Base-by-base conservation (phyloP, 2,113 vertebrate species). In the Calypte anna region DNA sequence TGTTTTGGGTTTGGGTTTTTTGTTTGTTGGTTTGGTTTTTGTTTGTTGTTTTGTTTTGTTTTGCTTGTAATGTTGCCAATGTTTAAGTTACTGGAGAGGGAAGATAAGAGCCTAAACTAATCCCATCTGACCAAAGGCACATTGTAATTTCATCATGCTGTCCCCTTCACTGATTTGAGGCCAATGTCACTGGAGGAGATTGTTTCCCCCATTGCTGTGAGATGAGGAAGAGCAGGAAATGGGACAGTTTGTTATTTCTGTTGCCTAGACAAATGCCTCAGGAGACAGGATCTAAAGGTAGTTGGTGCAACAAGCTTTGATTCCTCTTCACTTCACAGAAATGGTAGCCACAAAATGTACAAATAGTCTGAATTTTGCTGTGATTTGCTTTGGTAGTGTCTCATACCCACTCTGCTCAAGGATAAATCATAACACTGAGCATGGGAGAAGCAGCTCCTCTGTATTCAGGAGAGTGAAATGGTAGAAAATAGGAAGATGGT, bases 401-500 rank as follows among this genome's bases (percentile, higher is more conserved):
- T 94, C 38, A 19, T 81, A 61, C n/a, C 48, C 43, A 12, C 15
- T 24, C 61, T 55, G 80, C 74, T 73, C 90, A 93, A 76, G 77
- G 79, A 61, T 90, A 91, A 83, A 86, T 91, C n/a, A 22, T 85
- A 75, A 16, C 57, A 38, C 59, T 63, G 82, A 75, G 64, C 70
- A 86, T 0, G 54, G 72, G 61, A 94, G 58, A 79, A 96, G 74
- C 84, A 83, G 36, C 73, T 76, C 40, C 44, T 46, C 50, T 76
- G 28, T 76, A 30, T 80, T 85, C 75, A 82, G 68, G 46, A 57
- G 59, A 89, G 63, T 54, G 59, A 91, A 91, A 76, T 76, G 94
- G 54, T 81, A 86, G 66, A 62, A 83, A 92, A 90, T 86, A 82
- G 94, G 58, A 91, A 88, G 86, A 68, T 7, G 54, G 58, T 61